Evolutionary conservation across 2,797 vertebrate species (phyloP).

Genomic region (Anguilla obscura): DNA sequence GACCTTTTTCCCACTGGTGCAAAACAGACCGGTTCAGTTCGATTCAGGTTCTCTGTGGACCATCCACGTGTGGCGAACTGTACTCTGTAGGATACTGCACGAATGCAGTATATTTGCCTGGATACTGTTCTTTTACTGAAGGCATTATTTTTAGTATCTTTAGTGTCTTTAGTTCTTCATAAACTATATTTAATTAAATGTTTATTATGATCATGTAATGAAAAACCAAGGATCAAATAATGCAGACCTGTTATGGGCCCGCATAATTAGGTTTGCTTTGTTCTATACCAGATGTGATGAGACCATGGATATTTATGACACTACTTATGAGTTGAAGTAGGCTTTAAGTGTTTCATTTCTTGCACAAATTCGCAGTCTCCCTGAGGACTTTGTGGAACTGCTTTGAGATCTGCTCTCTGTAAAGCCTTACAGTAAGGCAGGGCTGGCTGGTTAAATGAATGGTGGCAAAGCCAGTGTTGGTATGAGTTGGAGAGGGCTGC

Average conservation of each 20-base stretch:
- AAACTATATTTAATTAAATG: constrained; percentile 16
- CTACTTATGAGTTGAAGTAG: constrained; percentile 8
- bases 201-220: constrained; percentile 34
- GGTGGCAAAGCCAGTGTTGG: not conserved
- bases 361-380: not conserved
- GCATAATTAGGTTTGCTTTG: constrained; percentile 28
- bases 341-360: constrained; percentile 23
- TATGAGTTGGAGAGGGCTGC: not conserved
- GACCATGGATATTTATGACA: not conserved
- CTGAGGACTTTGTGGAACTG: not conserved
- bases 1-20: not conserved
- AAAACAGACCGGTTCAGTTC: not conserved
- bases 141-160: not conserved
- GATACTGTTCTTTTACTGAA: constrained; percentile 27
- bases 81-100: constrained; percentile 26
- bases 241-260: constrained; percentile 27
- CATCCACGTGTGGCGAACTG: constrained; percentile 33
- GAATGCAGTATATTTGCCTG: not conserved
- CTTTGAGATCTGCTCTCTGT: not conserved
- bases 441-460: not conserved
- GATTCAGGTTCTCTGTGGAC: not conserved
- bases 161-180: not conserved
- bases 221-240: constrained; percentile 34
- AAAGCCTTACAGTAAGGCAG: not conserved
- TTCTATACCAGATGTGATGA: constrained; percentile 23